These are phyloP conservation scores for Pelagia noctiluca DNA, from an alignment of 30 jellyfish, hydroid and myxozoan genomes.

Conservation along the genomic window DNA sequence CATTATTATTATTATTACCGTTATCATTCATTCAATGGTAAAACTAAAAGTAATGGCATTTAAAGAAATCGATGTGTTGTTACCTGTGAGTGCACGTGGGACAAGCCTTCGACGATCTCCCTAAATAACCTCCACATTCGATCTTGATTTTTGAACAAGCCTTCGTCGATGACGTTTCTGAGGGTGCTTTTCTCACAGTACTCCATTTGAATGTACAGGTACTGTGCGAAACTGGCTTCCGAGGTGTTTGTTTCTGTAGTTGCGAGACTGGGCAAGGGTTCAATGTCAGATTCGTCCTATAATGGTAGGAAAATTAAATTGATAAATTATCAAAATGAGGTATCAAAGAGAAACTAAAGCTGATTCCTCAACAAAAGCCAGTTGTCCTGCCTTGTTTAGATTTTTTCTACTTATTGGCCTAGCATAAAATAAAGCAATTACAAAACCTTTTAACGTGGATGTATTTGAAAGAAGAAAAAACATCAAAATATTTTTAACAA, in stretches of 20 bases:
- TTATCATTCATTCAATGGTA: too few species aligned
- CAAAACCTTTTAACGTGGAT: too few species aligned
- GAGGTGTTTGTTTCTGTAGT: slow-evolving; percentile 31
- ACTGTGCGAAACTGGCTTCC: slow-evolving; percentile 47
- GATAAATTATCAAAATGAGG: not conserved
- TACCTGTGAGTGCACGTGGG: slow-evolving; percentile 97
- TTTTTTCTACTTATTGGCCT: too few species aligned
- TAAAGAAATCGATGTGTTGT: too few species aligned
- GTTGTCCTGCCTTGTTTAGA: too few species aligned
- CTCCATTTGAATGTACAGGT: slow-evolving; percentile 97
- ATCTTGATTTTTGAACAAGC: slow-evolving; percentile 63
- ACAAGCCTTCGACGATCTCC: slow-evolving; percentile 91
- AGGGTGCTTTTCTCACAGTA: slow-evolving; percentile 95
- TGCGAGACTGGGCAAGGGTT: slow-evolving; percentile 32
- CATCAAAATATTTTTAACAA: too few species aligned
- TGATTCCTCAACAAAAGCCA: too few species aligned
- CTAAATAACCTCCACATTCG: slow-evolving; percentile 89
- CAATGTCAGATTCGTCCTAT: slow-evolving; percentile 74
- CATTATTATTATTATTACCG: too few species aligned
- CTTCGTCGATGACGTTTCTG: slow-evolving; percentile 92
- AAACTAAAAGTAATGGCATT: too few species aligned
- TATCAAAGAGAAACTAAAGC: not conserved
- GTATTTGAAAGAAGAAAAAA: too few species aligned
- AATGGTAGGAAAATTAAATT: not conserved
- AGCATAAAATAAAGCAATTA: too few species aligned